Base-by-base conservation (phyloP, 2,797 vertebrate species). In the Clarias fuscus region DNA sequence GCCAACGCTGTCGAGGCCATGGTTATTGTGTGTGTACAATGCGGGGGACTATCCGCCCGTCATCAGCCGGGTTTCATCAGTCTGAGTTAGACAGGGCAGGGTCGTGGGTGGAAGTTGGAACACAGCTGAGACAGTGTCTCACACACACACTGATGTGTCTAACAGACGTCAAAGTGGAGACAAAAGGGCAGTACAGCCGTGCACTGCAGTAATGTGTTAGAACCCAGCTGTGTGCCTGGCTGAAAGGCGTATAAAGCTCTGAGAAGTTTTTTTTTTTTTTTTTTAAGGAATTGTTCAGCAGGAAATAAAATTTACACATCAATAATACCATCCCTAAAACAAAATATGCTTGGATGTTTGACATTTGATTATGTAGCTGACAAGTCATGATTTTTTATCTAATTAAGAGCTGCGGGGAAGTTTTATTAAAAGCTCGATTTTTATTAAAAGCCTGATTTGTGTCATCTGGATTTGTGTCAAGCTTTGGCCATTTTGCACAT, bases 41-140 rank as follows among this genome's bases (percentile, higher is more conserved):
- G 82, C 15, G 68, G 82, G 82, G 82, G 56, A 53, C 71, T 85
- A 71, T 85, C 64, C 27, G 64, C 14, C 33, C 5, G 13, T 83
- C 67, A 83, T 53, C 3, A 14, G 53, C 67, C 27, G 30, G 82
- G 67, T 71, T 83, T 71, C 53, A 83, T 83, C 67, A 83, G 30
- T 72, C 80, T 68, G 43, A 56, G n/a, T 30, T 40, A 68, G 68
- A 59, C 14, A 8, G 68, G 56, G 40, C 68, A 37, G 53, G 67
- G 30, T 15, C 18, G 82, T 83, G 65, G 82, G 82, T 83, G 82
- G 68, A 83, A 83, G 68, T 24, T 83, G 65, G 27, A 72, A 83
- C 82, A 83, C 53, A 72, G 82, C 64, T 67, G 80, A 82, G 80
- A 82, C 80, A 68, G 64, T 82, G 77, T 64, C 59, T 80, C 33